Percentiles rank a stretch among this genome's conserved stretches.
These are phyloP conservation scores for Myotis lucifugus DNA, from an alignment of 2,113 vertebrate genomes.

Conservation along the genomic window DNA sequence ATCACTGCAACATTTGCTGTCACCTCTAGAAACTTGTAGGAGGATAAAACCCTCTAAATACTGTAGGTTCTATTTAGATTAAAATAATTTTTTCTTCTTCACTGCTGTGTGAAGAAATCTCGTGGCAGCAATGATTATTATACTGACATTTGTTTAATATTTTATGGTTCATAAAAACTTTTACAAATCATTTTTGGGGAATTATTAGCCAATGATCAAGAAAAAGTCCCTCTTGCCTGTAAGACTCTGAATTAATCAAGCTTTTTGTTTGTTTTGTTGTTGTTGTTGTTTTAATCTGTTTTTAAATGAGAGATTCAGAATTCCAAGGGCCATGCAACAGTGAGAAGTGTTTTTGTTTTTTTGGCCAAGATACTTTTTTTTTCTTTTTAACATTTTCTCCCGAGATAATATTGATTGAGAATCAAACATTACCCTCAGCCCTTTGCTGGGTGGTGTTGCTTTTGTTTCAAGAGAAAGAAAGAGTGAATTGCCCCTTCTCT, in stretches of 20 bases:
- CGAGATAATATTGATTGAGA: neutral
- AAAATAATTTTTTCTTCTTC: neutral
- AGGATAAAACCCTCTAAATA: neutral
- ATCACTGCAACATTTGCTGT: neutral
- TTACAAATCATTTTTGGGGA: neutral
- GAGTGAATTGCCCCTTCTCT: neutral
- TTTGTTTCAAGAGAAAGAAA: neutral
- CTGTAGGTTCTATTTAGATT: neutral
- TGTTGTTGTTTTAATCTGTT: neutral
- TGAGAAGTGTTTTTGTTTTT: neutral
- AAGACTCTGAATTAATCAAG: neutral
- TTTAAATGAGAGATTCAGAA: constrained; percentile 12
- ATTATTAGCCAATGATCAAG: neutral
- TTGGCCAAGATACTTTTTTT: neutral
- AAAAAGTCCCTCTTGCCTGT: neutral
- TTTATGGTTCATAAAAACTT: neutral
- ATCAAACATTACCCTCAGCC: neutral
- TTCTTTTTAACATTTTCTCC: neutral
- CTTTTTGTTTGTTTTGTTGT: neutral
- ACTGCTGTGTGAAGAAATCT: neutral
- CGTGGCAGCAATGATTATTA: neutral
- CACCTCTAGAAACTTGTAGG: neutral
- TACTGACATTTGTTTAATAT: neutral
- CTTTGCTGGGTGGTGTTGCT: neutral
- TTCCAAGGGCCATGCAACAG: neutral